Evolutionary conservation across 1,140 invertebrate species (phyloP), one percentile per base, ranked within the genome.

Genomic region (Anagrus nilaparvatae): DNA sequence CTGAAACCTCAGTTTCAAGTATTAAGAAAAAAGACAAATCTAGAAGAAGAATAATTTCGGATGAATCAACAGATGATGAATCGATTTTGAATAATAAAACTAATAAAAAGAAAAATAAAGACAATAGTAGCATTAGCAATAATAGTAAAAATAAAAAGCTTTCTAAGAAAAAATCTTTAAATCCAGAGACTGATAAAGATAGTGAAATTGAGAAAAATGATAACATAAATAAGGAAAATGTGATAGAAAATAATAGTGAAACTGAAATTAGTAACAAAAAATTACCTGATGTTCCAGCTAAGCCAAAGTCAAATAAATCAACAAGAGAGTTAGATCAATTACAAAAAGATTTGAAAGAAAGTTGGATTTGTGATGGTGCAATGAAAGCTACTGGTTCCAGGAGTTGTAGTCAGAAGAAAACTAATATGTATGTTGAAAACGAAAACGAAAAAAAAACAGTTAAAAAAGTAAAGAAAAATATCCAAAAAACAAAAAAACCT

Each of bases 301-400:
- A 50, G 28, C n/a, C 24, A 0, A 41, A 48, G 16, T 23, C 30
- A n/a, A 43, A 41, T 5, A 25, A 30, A n/a, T 23, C 24, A 3
- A 39, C 9, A 9, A 44, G 37, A 12, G 46, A 44, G 24, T 51
- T 82, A 27, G 69, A 76, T 47, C 67, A 70, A 52, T 60, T 81
- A 7, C 78, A 81, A 30, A 74, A 78, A 45, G 78, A 81, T 51
- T 74, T 81, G 27, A 67, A 73, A 44, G 76, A 80, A 46, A 79
- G 79, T 73, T 80, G 79, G 51, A 76, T 79, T 28, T 69, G 69
- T 42, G 70, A 78, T 47, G 77, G 71, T 18, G 70, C 78, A 2
- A 54, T 78, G n/a, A 58, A 58, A n/a, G 65, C 69, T 2, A 70
- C 64, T 5, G 69, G 69, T 21, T 50, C 59, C 37, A 50, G 70